Base-by-base conservation (phyloP, 2,888 invertebrate species). In the Cremastobaeus sp. region DNA sequence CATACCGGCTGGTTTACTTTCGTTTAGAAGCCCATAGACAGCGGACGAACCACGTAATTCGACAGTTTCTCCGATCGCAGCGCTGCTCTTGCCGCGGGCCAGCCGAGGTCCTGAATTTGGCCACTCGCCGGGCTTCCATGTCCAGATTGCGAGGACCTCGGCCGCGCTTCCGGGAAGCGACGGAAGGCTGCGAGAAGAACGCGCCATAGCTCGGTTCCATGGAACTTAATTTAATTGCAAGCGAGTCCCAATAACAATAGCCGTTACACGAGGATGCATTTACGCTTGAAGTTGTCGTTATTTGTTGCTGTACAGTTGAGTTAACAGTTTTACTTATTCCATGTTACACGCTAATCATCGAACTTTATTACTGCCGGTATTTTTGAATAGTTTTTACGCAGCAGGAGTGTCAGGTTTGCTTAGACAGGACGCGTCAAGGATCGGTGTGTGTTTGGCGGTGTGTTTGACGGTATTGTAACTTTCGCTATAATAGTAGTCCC, bases 241-340 rank as follows among this genome's bases (percentile, higher is more conserved):
- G 18, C 48, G 14, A 39, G 52, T 34, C 28, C 50, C 43, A 64
- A 50, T 14, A 43, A 11, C 55, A 48, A 55, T 48, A 15, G 17
- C 50, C 47, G 48, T 66, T 55, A 21, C 28, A 28, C 8, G 34
- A 34, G 35, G 15, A 35, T 17, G 39, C 65, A 66, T 50, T 66
- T 66, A 68, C 52, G 59, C 68, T 68, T 68, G 15, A 43, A 45
- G 50, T 68, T 68, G 71, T 76, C 62, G 68, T 68, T 79, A 76
- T 78, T 76, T 76, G 76, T 78, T 78, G 75, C 70, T 78, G 76
- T 72, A 76, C 77, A 79, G 79, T 77, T 76, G 74, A 77, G 71
- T 79, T 78, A 76, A 68, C 77, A 74, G 68, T 79, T 79, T 79
- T 77, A 77, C 76, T 77, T 79, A 76, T 76, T 68, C 66, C 52